phyloP scores from a whole-genome alignment of 2,888 invertebrate genomes.

The Noctua comes region DNA sequence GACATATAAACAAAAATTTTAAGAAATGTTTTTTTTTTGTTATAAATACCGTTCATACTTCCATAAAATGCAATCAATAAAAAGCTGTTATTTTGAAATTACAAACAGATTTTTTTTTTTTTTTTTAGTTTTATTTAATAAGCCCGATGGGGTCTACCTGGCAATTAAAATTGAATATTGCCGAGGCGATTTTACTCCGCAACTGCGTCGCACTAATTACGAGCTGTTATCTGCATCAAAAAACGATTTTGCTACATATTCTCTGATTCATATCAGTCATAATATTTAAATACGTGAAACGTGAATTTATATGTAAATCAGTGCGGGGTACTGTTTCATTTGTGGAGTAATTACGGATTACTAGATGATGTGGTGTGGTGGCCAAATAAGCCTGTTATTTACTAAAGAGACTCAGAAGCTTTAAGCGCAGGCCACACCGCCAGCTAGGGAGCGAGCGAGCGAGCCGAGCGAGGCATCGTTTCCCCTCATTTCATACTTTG shows the following conservation, averaged over 20 bases:
- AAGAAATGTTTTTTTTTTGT: no score
- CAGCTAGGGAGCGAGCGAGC: no score
- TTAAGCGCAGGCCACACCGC: background rate
- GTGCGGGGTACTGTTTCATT: conserved; percentile 37
- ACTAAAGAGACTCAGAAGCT: background rate
- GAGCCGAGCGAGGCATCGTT: no score
- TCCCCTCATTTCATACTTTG: no score
- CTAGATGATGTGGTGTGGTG: conserved; percentile 9
- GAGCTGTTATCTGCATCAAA: conserved; percentile 55
- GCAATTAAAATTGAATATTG: conserved; percentile 47
- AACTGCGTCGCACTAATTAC: conserved; percentile 55
- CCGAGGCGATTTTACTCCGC: conserved; percentile 30
- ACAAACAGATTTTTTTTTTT: no score
- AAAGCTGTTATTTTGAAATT: no score
- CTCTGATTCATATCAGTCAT: conserved; percentile 55
- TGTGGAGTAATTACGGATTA: conserved; percentile 54
- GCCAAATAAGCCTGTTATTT: background rate
- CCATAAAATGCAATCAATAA: no score
- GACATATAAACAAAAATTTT: no score
- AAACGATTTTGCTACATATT: conserved; percentile 46
- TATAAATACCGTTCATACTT: no score
- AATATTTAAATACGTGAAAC: conserved; percentile 48
- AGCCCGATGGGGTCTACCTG: conserved; percentile 19
- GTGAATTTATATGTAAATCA: conserved; percentile 54
- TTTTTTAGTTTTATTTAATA: conserved; percentile 16